Percentiles rank a stretch among this genome's conserved stretches.
These are phyloP conservation scores for Drosophila lutescens DNA, from an alignment of 2,888 invertebrate species.

Conservation along the genomic window DNA sequence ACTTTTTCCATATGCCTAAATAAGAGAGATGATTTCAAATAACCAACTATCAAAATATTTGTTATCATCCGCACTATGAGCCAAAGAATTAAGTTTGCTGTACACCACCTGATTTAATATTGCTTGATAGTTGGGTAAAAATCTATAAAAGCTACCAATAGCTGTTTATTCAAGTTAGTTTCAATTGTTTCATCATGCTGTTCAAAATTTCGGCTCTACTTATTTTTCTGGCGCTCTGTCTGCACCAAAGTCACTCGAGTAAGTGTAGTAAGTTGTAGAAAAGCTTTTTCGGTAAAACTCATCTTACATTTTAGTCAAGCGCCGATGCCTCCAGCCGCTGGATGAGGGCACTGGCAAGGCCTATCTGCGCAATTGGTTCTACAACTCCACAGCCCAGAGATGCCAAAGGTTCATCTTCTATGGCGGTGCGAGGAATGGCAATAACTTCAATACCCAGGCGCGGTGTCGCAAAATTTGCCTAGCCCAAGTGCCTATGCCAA, in stretches of 20 bases:
- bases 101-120: conserved; percentile 11
- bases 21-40: conserved; percentile 1
- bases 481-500: background rate
- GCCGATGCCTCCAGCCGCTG: conserved; percentile 11
- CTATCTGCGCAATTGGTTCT: conserved; percentile 14
- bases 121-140: no score
- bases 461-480: conserved; percentile 23
- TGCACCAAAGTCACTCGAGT: background rate
- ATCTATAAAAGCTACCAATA: conserved; percentile 15
- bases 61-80: background rate
- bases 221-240: conserved; percentile 1
- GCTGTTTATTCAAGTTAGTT: background rate
- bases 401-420: conserved; percentile 30
- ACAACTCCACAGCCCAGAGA: conserved; percentile 8
- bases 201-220: conserved; percentile 2
- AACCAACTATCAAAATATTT: conserved; percentile 6
- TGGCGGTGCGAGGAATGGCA: conserved; percentile 34
- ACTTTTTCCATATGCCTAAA: background rate
- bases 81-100: background rate
- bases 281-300: background rate
- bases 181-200: conserved; percentile 9
- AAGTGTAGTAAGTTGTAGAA: background rate
- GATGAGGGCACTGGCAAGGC: conserved; percentile 22
- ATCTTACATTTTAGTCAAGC: background rate
- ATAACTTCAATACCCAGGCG: conserved; percentile 20